Evolutionary conservation across 2,888 invertebrate genomes (phyloP).

Genomic region (Hylaea fasciaria): DNA sequence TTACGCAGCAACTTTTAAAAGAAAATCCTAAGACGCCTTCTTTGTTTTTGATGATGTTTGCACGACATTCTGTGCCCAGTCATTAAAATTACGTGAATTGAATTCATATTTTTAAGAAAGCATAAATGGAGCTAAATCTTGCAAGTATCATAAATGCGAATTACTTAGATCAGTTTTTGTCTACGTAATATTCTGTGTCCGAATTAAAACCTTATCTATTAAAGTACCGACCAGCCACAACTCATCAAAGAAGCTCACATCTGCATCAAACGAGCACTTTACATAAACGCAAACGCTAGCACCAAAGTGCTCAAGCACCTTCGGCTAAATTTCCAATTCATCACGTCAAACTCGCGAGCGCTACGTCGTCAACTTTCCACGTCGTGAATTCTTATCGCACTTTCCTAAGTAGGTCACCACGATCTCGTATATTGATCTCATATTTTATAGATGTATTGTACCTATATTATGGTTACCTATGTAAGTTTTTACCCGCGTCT

Average conservation of each 20-base stretch:
- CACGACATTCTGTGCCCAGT: too few relatives aligned
- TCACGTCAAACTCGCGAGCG: slow-evolving; percentile 29
- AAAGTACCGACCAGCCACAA: not conserved
- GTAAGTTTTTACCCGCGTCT: too few relatives aligned
- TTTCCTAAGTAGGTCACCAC: slow-evolving; percentile 58
- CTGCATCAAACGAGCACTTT: slow-evolving; percentile 27
- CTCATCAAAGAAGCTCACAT: slow-evolving; percentile 17
- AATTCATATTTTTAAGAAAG: too few relatives aligned
- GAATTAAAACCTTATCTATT: too few relatives aligned
- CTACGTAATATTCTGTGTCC: too few relatives aligned
- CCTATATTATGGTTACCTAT: too few relatives aligned
- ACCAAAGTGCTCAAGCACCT: slow-evolving; percentile 19
- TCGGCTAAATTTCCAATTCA: slow-evolving; percentile 37
- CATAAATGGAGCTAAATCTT: too few relatives aligned
- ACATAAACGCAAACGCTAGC: slow-evolving; percentile 12
- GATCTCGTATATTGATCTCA: slow-evolving; percentile 58
- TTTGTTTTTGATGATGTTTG: too few relatives aligned
- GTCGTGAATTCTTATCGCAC: slow-evolving; percentile 56
- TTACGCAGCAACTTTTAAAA: not conserved
- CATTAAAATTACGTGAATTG: too few relatives aligned
- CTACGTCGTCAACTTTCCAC: slow-evolving; percentile 37
- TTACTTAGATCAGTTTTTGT: too few relatives aligned
- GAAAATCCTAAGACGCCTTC: too few relatives aligned
- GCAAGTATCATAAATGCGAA: too few relatives aligned
- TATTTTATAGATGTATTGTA: slow-evolving; percentile 27